Conservation (phyloP, 2,113 vertebrate species). For the Galeopterus variegatus region DNA sequence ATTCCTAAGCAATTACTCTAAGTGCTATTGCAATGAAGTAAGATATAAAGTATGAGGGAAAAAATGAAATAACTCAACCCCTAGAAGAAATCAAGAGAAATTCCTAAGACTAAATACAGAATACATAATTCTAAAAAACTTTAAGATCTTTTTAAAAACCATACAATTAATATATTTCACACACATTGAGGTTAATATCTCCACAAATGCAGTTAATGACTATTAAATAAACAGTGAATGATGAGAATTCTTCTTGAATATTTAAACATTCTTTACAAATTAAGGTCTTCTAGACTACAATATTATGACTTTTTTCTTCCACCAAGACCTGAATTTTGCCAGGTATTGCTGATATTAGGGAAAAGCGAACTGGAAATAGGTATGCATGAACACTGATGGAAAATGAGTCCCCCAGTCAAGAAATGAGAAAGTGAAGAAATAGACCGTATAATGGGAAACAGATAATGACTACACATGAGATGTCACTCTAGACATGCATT, state of each 20-base stretch:
- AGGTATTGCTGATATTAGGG: neutral
- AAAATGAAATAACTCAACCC: neutral
- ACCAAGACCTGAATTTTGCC: neutral
- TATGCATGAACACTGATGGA: neutral
- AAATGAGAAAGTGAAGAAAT: neutral
- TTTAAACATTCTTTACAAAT: conserved; percentile 39
- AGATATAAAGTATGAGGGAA: neutral
- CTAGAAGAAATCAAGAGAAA: neutral
- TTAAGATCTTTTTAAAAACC: neutral
- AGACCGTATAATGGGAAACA: neutral
- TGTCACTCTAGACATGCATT: neutral
- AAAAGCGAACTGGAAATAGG: neutral
- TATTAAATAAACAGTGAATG: neutral
- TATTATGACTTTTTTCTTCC: neutral
- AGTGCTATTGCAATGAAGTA: conserved; percentile 36
- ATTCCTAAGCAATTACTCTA: conserved; percentile 48
- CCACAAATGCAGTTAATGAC: neutral
- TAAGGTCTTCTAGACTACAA: neutral
- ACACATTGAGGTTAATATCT: neutral
- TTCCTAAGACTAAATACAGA: neutral
- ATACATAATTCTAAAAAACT: conserved; percentile 14
- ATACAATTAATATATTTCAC: conserved; percentile 34
- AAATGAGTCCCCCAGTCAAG: neutral
- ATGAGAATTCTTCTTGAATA: conserved; percentile 19
- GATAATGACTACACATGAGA: neutral